These are phyloP conservation scores for Sphaerodactylus townsendi DNA, from an alignment of 2,113 vertebrate genomes.

Conservation along the genomic window DNA sequence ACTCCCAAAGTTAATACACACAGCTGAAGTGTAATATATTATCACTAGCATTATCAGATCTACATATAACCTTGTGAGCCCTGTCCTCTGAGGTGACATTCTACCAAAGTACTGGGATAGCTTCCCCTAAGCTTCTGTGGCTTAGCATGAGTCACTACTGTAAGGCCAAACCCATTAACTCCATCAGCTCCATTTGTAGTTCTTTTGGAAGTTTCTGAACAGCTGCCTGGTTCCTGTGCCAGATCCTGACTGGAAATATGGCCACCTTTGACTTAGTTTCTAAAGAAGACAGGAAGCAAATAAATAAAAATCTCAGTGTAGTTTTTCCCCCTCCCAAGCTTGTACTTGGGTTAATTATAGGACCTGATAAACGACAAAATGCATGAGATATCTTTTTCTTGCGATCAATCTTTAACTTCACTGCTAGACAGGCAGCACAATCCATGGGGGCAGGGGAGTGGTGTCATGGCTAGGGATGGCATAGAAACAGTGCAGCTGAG, in stretches of 20 bases:
- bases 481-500: too few relatives aligned
- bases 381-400: neutral
- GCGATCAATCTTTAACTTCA: neutral
- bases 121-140: constrained; percentile 41
- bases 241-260: constrained; percentile 35
- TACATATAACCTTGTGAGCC: neutral
- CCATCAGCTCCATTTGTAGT: constrained; percentile 54
- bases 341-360: neutral
- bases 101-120: constrained; percentile 2
- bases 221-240: constrained; percentile 54
- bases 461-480: too few relatives aligned
- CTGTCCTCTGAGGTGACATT: constrained; percentile 19
- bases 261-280: constrained; percentile 47
- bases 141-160: constrained; percentile 32
- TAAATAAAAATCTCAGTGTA: neutral
- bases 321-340: neutral
- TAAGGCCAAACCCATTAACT: constrained; percentile 54
- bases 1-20: neutral
- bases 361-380: neutral
- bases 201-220: constrained; percentile 54
- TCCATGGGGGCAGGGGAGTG: too few relatives aligned
- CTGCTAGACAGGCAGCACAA: too few relatives aligned
- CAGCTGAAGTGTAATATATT: neutral
- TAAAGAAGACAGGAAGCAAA: neutral
- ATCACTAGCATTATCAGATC: neutral